A percentile compares a stretch with the other conserved stretches of the same genome.
Evolutionary conservation across 2,888 invertebrate genomes (phyloP).

Genomic region (Alentia gelatinosa): DNA sequence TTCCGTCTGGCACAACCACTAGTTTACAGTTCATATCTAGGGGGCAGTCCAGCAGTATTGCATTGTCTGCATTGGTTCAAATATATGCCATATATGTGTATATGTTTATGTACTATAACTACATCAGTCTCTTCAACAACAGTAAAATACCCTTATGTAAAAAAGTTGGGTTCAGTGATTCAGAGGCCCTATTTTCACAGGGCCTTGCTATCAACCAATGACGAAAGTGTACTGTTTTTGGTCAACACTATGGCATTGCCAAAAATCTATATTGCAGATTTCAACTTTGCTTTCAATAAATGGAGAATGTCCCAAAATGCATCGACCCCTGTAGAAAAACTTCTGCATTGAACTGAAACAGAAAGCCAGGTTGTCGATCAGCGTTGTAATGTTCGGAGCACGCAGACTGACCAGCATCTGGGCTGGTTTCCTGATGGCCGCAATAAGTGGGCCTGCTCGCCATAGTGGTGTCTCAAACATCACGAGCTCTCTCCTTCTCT

Average conservation of each 20-base stretch:
- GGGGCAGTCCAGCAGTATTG: constrained; percentile 22
- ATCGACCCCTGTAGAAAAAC: not conserved
- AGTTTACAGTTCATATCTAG: not conserved
- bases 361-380: no score
- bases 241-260: not conserved
- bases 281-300: not conserved
- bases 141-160: not conserved
- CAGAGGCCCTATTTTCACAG: not conserved
- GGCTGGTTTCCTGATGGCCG: no score
- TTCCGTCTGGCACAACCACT: constrained; percentile 17
- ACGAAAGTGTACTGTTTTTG: not conserved
- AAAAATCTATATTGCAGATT: not conserved
- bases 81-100: not conserved
- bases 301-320: not conserved
- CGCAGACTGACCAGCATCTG: no score
- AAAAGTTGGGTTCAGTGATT: not conserved
- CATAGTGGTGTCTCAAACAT: no score
- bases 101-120: not conserved
- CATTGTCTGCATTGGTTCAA: not conserved
- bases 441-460: no score
- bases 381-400: no score
- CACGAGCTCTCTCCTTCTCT: not conserved
- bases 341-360: not conserved
- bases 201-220: not conserved
- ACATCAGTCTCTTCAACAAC: not conserved